Percentiles rank a stretch among this genome's conserved stretches.
Evolutionary conservation across 1,140 invertebrate genomes (phyloP).

Genomic region (Diabrotica virgifera): DNA sequence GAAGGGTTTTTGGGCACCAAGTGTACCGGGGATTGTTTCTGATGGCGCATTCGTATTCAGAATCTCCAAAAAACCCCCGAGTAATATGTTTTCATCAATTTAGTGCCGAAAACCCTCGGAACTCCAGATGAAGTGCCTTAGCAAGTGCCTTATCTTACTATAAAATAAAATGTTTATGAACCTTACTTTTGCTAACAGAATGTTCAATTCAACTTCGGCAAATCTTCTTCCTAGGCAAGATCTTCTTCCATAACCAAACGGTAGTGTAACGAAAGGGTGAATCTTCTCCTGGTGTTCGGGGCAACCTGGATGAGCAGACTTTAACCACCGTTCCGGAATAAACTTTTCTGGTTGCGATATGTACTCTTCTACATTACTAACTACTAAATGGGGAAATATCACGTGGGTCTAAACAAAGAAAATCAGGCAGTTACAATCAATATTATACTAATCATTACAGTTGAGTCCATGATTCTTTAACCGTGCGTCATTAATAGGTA

Average conservation of each 20-base stretch:
- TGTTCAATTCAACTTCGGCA: conserved; percentile 76
- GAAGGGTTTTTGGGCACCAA: no score
- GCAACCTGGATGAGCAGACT: conserved; percentile 37
- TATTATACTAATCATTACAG: no score
- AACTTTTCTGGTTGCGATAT: conserved; percentile 66
- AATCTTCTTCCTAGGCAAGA: conserved; percentile 80
- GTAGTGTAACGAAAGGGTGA: conserved; percentile 73
- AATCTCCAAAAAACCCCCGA: no score
- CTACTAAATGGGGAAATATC: conserved; percentile 77
- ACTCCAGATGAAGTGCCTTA: no score
- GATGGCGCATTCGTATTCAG: no score
- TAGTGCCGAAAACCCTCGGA: no score
- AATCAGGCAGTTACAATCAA: neutral
- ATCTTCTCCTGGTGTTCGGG: conserved; percentile 47
- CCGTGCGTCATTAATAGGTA: no score
- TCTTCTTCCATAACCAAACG: conserved; percentile 78
- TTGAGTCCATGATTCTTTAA: no score
- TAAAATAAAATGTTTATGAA: neutral
- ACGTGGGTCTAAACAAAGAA: conserved; percentile 65
- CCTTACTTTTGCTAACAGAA: conserved; percentile 62
- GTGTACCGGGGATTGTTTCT: no score
- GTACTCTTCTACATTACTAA: conserved; percentile 71
- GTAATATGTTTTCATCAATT: no score
- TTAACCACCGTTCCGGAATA: conserved; percentile 75
- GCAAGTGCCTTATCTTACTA: no score